Evolutionary conservation across 1,140 invertebrate species (phyloP), one percentile per base, ranked within the genome.

Genomic region (Cyphomyrmex costatus): DNA sequence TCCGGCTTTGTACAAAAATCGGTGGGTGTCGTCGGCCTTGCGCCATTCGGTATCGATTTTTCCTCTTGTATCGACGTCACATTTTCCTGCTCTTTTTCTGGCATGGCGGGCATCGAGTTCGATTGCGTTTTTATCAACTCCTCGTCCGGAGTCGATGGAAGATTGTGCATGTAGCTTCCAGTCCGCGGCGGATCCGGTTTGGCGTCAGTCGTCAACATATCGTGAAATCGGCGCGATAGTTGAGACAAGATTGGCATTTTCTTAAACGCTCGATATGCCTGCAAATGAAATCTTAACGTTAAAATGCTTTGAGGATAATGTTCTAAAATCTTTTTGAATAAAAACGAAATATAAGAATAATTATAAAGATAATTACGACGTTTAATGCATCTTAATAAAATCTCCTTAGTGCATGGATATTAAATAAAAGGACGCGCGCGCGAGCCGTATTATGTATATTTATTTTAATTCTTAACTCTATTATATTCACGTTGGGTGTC

Each of bases 171-270:
- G 30, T 88, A 78, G 19, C 77, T 84, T 1, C 66, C 30, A 19
- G 77, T 71, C 3, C 91, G 73, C 3, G 91, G 91, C 21, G 91
- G 91, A 80, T 92, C 88, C 1, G 91, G 86, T 83, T 78, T 92
- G 7, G 90, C 89, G 33, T 92, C 91, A 1, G 91, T 91, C 24
- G 91, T 92, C 58, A 92, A 77, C 89, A 90, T 80, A 2, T 66
- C 42, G 21, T 91, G 86, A 76, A 93, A 84, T 16, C 92, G 88
- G 16, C 90, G 91, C 19, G 88, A 88, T n/a, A 93, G 46, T 10
- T 88, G 66, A 4, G 90, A 80, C 42, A 93, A 46, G 19, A 92
- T 90, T 8, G 92, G 87, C 92, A 92, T 93, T 92, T 88, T 92
- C 58, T 63, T 73, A 10, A 63, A 46, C 30, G 7, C 58, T 51